phyloP scores from a whole-genome alignment of 1,140 invertebrate genomes.

The Tribolium castaneum region DNA sequence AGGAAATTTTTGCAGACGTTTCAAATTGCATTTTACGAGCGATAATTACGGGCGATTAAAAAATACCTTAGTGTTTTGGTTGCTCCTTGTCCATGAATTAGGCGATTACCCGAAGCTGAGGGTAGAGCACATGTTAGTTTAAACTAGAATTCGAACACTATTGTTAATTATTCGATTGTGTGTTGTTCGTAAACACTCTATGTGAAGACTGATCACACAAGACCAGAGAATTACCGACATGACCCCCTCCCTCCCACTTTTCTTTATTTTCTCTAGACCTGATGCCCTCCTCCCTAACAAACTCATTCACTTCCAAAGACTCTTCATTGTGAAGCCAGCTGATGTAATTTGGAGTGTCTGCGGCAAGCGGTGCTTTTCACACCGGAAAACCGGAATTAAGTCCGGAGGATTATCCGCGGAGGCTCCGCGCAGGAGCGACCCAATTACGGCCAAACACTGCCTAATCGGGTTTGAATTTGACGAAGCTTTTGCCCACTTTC shows the following conservation, averaged over 20 bases:
- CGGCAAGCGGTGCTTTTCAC: not conserved
- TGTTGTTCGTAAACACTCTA: slow-evolving; percentile 52
- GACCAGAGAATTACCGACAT: slow-evolving; percentile 51
- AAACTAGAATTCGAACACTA: slow-evolving; percentile 19
- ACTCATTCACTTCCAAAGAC: slow-evolving; percentile 39
- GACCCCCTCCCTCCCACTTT: slow-evolving; percentile 49
- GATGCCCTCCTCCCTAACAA: slow-evolving; percentile 38
- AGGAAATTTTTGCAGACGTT: not conserved
- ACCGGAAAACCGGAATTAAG: slow-evolving; percentile 23
- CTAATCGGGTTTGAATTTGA: slow-evolving; percentile 16
- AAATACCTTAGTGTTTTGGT: not conserved
- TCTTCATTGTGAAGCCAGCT: slow-evolving; percentile 38
- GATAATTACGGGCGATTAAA: slow-evolving; percentile 4
- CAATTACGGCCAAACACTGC: not conserved
- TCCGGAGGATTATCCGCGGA: not conserved
- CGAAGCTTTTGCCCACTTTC: slow-evolving; percentile 28
- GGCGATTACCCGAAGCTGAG: slow-evolving; percentile 10
- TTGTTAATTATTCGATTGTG: slow-evolving; percentile 50
- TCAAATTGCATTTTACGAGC: slow-evolving; percentile 10
- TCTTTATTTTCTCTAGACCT: slow-evolving; percentile 53
- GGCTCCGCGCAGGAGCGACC: not conserved
- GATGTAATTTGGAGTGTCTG: slow-evolving; percentile 30
- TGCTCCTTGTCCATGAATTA: slow-evolving; percentile 11
- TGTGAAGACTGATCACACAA: slow-evolving; percentile 54
- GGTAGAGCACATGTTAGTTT: slow-evolving; percentile 18